phyloP scores from a whole-genome alignment of 92 coral and sea anemone genomes.

The Epizoanthus rinbou region DNA sequence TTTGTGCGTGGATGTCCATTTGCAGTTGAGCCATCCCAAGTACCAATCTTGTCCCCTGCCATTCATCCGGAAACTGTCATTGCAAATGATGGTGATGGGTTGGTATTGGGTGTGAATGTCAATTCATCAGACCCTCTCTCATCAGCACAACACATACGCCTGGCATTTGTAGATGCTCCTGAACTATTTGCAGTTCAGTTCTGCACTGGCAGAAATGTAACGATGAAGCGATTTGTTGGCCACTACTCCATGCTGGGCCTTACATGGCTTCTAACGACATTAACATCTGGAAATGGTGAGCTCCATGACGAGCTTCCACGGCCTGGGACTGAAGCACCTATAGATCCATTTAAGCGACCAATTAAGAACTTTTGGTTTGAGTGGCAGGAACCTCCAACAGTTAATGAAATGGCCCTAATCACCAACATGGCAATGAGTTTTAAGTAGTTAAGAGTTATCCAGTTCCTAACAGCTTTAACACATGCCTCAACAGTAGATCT shows the following conservation, averaged over 20 bases:
- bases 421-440: neutral
- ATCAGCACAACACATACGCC: slow-evolving; percentile 10
- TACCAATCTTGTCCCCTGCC: slow-evolving; percentile 19
- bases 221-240: slow-evolving; percentile 15
- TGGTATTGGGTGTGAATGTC: neutral
- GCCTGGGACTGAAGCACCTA: slow-evolving; percentile 15
- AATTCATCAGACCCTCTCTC: neutral
- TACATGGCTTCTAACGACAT: neutral
- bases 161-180: slow-evolving; percentile 26
- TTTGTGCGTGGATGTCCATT: slow-evolving; percentile 16
- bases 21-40: slow-evolving; percentile 2
- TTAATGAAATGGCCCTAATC: slow-evolving; percentile 2
- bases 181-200: slow-evolving; percentile 11
- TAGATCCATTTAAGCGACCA: slow-evolving; percentile 8
- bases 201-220: slow-evolving; percentile 3
- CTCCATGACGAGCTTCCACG: slow-evolving; percentile 12
- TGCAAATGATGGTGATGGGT: slow-evolving; percentile 34
- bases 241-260: slow-evolving; percentile 25
- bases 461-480: no score
- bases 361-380: slow-evolving; percentile 8
- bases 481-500: no score
- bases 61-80: slow-evolving; percentile 3
- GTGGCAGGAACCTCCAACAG: slow-evolving; percentile 8
- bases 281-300: neutral
- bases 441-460: no score